Conservation (phyloP, 2,888 invertebrate genomes). For the Aphidius colemani region DNA sequence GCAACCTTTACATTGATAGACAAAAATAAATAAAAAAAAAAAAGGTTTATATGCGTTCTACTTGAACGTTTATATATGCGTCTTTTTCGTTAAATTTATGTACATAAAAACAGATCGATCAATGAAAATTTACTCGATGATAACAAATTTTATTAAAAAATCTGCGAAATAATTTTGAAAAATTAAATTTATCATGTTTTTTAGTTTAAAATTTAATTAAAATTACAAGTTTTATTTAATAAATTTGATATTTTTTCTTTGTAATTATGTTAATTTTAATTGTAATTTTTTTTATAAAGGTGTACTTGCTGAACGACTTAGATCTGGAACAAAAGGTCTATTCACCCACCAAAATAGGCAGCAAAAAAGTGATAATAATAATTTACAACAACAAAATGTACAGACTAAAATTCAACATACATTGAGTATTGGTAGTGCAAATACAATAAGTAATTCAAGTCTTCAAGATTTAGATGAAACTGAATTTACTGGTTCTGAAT, state of each 20-base stretch:
- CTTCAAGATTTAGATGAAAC: slow-evolving; percentile 73
- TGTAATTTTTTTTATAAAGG: slow-evolving; percentile 32
- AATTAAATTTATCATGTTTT: no score
- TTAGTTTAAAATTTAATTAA: no score
- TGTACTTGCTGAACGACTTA: slow-evolving; percentile 44
- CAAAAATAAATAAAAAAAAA: no score
- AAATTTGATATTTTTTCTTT: no score
- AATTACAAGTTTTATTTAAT: no score
- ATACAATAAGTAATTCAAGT: slow-evolving; percentile 75
- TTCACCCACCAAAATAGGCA: slow-evolving; percentile 34
- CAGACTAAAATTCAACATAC: slow-evolving; percentile 58
- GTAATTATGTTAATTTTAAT: no score
- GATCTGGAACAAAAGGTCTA: slow-evolving; percentile 55
- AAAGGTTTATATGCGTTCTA: no score
- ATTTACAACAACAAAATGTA: not conserved
- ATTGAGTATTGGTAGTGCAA: slow-evolving; percentile 62
- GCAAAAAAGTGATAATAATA: slow-evolving; percentile 31
- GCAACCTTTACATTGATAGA: no score
- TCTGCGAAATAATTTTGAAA: no score
- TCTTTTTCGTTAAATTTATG: no score
- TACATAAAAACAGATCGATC: no score
- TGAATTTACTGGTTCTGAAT: slow-evolving; percentile 71
- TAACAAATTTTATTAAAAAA: not conserved
- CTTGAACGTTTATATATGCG: no score
- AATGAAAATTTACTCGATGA: not conserved